Conservation (phyloP, 2,797 vertebrate species). For the Phyllotis vaccarum region DNA sequence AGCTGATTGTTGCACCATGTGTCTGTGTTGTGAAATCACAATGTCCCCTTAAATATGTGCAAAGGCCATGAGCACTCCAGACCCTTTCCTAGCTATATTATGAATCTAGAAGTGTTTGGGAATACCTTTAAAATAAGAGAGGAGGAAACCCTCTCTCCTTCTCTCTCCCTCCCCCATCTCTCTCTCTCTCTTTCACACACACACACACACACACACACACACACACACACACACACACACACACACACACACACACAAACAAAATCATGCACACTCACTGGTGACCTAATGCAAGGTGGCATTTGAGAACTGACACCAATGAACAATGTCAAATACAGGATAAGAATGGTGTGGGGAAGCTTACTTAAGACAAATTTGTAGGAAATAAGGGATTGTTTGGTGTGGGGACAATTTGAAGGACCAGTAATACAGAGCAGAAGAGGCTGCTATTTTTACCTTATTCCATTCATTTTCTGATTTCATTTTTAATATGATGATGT, state of each 20-base stretch:
- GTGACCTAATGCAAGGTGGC: background rate
- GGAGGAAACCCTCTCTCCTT: no score
- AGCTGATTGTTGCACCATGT: fast-evolving
- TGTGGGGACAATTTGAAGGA: background rate
- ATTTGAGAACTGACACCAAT: background rate
- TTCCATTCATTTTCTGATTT: background rate
- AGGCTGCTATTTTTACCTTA: background rate
- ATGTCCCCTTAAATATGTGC: background rate
- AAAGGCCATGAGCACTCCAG: background rate
- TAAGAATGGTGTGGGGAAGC: background rate
- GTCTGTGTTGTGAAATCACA: background rate
- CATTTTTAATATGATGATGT: background rate
- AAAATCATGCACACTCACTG: background rate
- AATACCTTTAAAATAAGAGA: no score
- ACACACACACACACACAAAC: background rate
- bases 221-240: no score
- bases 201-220: no score
- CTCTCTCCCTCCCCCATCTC: no score
- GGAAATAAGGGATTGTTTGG: background rate
- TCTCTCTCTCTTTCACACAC: no score
- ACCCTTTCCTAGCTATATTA: background rate
- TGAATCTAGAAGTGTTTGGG: no score
- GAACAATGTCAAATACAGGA: background rate
- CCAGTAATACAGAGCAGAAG: fast-evolving
- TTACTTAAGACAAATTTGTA: background rate